Evolutionary conservation across 2,113 vertebrate species (phyloP).

Genomic region (Casuarius casuarius): DNA sequence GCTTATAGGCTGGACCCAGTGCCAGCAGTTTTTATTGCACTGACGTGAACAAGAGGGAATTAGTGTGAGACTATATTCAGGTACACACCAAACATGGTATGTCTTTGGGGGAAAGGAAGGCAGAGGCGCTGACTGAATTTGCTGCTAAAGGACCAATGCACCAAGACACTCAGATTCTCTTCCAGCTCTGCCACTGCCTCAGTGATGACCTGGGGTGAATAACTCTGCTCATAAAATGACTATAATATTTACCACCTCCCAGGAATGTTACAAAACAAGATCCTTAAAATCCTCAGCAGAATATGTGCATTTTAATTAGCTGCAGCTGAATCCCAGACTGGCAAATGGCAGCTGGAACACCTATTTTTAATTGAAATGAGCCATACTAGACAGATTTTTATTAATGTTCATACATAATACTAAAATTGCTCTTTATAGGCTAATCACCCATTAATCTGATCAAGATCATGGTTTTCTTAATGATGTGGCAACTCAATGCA

Average conservation of each 20-base stretch:
- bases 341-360: background rate
- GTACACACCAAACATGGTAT: background rate
- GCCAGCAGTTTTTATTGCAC: background rate
- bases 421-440: background rate
- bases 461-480: background rate
- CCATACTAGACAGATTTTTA: background rate
- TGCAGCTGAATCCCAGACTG: background rate
- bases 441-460: background rate
- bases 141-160: background rate
- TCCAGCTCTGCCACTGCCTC: background rate
- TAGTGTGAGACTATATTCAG: background rate
- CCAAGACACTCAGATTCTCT: accelerated
- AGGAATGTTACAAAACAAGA: background rate
- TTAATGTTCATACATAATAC: background rate
- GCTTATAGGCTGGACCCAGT: background rate
- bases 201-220: background rate
- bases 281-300: background rate
- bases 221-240: background rate
- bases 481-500: background rate
- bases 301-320: background rate
- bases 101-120: background rate
- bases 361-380: slow-evolving; percentile 41
- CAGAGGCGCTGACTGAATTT: background rate
- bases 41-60: background rate
- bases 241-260: background rate